Evolutionary conservation across 2,888 invertebrate genomes (phyloP).

Genomic region (Octodonta nipae): DNA sequence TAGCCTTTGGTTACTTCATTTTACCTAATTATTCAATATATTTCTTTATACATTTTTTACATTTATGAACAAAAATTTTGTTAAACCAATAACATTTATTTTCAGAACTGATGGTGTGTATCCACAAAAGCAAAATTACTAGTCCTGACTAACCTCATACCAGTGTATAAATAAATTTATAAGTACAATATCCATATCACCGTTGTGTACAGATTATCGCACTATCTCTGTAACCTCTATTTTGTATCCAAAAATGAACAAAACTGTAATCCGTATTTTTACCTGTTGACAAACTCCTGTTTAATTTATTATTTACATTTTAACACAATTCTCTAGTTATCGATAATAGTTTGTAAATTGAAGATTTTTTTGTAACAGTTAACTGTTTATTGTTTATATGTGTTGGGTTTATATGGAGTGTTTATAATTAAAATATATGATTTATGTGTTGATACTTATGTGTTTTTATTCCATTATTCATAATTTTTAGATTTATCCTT

Average conservation of each 20-base stretch:
- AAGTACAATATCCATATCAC: conserved; percentile 30
- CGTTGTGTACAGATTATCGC: conserved; percentile 36
- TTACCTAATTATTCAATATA: too few relatives aligned
- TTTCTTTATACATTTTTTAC: too few relatives aligned
- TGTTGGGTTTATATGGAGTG: conserved; percentile 38
- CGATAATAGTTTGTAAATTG: conserved; percentile 29
- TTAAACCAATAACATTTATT: conserved; percentile 8
- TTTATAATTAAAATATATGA: conserved; percentile 24
- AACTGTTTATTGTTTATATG: conserved; percentile 32
- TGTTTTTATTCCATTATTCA: too few relatives aligned
- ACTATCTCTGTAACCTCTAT: too few relatives aligned
- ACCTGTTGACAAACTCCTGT: too few relatives aligned
- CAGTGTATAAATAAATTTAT: conserved; percentile 27
- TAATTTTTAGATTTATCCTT: too few relatives aligned
- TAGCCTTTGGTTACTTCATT: too few relatives aligned
- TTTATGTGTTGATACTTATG: too few relatives aligned
- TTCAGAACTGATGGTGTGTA: conserved; percentile 46
- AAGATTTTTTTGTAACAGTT: conserved; percentile 28
- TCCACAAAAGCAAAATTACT: conserved; percentile 33
- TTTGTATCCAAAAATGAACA: conserved; percentile 19
- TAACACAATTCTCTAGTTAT: conserved; percentile 27
- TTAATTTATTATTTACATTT: conserved; percentile 23
- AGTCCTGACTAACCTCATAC: conserved; percentile 36
- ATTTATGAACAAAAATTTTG: too few relatives aligned
- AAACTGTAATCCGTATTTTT: too few relatives aligned